Percentiles rank a stretch among this genome's conserved stretches.
Evolutionary conservation across 2,797 vertebrate species (phyloP).

Genomic region (Thripadectes ignobilis): DNA sequence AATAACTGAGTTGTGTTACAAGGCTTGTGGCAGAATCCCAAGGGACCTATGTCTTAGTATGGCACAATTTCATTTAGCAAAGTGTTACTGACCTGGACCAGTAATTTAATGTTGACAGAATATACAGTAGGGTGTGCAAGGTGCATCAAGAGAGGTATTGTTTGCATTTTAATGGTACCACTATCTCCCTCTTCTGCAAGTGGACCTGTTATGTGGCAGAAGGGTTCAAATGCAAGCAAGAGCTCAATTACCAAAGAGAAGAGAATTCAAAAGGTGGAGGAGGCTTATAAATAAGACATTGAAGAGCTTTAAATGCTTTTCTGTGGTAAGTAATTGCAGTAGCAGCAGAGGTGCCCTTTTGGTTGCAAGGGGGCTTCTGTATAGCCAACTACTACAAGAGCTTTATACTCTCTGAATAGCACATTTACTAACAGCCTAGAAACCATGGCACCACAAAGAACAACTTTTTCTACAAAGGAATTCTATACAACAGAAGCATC

Average conservation of each 20-base stretch:
- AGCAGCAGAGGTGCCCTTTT: neutral
- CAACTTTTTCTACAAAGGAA: neutral
- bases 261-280: neutral
- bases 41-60: neutral
- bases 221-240: neutral
- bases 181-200: neutral
- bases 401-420: neutral
- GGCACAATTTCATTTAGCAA: neutral
- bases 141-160: neutral
- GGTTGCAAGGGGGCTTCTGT: neutral
- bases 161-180: neutral
- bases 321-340: neutral
- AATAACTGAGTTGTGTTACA: neutral
- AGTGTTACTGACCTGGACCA: neutral
- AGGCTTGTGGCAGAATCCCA: neutral
- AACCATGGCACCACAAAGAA: neutral
- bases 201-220: fast-evolving
- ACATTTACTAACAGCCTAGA: neutral
- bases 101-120: neutral
- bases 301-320: neutral
- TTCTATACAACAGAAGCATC: neutral
- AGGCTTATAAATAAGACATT: neutral
- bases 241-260: neutral
- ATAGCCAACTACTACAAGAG: neutral
- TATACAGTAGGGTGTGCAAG: neutral